Percentiles rank a stretch among this genome's conserved stretches.
Conservation (phyloP, 23 tunicate species). For the Halocynthia aurantium region DNA sequence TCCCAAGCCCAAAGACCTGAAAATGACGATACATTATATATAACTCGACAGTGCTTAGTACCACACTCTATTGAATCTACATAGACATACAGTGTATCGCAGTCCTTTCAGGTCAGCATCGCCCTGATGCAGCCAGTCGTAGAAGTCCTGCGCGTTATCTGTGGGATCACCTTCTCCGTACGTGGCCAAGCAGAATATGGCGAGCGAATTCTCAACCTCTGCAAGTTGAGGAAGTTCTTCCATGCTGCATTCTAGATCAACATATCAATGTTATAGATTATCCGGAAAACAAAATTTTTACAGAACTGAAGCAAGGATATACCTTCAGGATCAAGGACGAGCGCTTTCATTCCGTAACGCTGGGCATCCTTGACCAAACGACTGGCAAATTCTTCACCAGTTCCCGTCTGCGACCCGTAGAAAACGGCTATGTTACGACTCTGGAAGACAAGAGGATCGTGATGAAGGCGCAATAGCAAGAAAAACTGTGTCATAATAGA, state of each 20-base stretch:
- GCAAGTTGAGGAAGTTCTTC: constrained; percentile 63
- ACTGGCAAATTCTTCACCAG: constrained; percentile 94
- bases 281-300: background rate
- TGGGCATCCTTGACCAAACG: constrained; percentile 90
- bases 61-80: background rate
- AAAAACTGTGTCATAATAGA: background rate
- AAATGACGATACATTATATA: background rate
- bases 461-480: background rate
- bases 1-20: constrained; percentile 97
- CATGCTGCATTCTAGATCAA: constrained; percentile 48
- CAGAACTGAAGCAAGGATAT: background rate
- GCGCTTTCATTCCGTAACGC: constrained; percentile 94
- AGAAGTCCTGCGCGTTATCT: constrained; percentile 89
- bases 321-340: constrained; percentile 97
- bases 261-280: background rate
- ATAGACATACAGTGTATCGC: constrained; percentile 51
- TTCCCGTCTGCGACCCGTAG: constrained; percentile 98
- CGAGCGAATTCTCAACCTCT: constrained; percentile 84
- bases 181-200: constrained; percentile 92
- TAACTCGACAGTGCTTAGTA: background rate
- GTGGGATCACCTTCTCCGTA: constrained; percentile 99
- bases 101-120: constrained; percentile 60
- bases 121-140: constrained; percentile 91
- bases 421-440: constrained; percentile 75
- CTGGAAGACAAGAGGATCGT: constrained; percentile 24